phyloP scores from a whole-genome alignment of 2,888 invertebrate genomes.

The Chymomyza caudatula region DNA sequence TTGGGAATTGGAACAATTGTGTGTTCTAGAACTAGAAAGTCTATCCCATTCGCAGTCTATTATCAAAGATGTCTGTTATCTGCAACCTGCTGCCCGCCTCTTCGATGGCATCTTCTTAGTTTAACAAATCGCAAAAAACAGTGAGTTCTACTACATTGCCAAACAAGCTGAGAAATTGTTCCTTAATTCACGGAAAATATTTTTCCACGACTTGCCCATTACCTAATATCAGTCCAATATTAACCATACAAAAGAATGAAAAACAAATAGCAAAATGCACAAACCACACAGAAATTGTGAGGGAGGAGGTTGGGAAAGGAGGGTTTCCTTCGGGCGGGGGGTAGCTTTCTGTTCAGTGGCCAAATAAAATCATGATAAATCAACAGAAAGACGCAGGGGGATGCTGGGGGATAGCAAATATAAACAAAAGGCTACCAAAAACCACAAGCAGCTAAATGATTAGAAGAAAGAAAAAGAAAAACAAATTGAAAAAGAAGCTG shows the following conservation, averaged over 20 bases:
- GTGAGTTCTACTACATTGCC: no score
- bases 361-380: conserved; percentile 72
- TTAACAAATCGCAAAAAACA: no score
- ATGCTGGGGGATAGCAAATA: conserved; percentile 37
- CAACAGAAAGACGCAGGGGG: conserved; percentile 38
- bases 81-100: no score
- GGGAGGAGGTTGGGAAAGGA: neutral
- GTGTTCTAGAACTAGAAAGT: no score
- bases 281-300: neutral
- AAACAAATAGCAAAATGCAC: conserved; percentile 22
- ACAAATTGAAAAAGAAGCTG: neutral
- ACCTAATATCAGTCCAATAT: conserved; percentile 31
- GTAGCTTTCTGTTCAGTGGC: conserved; percentile 44
- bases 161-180: neutral
- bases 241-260: conserved; percentile 49
- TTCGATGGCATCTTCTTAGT: no score
- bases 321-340: neutral
- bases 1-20: no score
- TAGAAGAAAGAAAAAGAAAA: conserved; percentile 36
- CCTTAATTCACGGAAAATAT: neutral
- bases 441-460: conserved; percentile 63
- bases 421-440: conserved; percentile 47
- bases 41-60: no score
- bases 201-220: neutral
- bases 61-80: no score